Base-by-base conservation (phyloP, 1,140 invertebrate species). In the Plectus sambesii region DNA sequence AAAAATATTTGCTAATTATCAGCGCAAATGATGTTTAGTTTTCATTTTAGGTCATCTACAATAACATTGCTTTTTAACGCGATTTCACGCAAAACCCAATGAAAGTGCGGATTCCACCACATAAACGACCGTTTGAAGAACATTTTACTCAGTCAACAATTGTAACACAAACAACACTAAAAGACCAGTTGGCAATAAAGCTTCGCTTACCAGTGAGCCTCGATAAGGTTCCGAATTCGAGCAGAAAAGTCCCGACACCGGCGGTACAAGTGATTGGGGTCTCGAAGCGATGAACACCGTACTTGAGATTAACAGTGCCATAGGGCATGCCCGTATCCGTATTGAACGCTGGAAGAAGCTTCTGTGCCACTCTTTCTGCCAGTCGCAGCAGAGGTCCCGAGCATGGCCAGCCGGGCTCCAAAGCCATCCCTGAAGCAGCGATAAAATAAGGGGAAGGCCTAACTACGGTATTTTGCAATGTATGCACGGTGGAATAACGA, bases 221-320 rank as follows among this genome's bases (percentile, higher is more conserved):
- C 53, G 87, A 90, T 0, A 99, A 71, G 0, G 89, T 82, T 3
- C 88, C 90, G 78, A 99, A 99, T 73, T 99, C 94, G 1, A 99
- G 72, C 29, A 98, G 80, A 70, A 92, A 97, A 2, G 94, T 99
- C 15, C 89, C 92, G 39, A 97, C 87, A 8, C 92, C 89, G 25
- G 93, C 93, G 3, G 90, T 96, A 70, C 93, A 98, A 0, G 92
- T 97, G 2, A 98, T 79, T 42, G 84, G 83, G 5, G 93, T 99
- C 74, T 98, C 93, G 12, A 84, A 86, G 42, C 78, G 77, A 2
- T 93, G 92, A 2, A 98, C 85, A 2, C 93, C 93, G 69, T 87
- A 78, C 41, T 81, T 78, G 6, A 96, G 70, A 71, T 94, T 94
- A 0, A 80, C 87, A 6, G 93, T 98, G 15, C 94, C 94, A 76